Conservation (phyloP, 1,140 invertebrate species). For the Calephelis virginiensis region DNA sequence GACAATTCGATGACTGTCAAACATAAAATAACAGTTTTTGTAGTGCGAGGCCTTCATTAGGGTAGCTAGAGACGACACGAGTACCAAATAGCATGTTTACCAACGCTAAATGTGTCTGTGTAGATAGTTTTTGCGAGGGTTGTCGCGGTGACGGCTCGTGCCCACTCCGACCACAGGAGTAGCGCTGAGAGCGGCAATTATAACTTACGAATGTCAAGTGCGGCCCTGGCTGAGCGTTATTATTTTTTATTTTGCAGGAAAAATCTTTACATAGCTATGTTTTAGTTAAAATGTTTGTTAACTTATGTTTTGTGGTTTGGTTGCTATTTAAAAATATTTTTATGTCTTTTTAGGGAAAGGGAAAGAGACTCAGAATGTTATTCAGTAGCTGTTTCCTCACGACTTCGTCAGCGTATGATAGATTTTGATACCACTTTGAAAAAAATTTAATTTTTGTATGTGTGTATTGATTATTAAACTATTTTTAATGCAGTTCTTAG, state of each 20-base stretch:
- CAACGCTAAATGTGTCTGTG: slow-evolving; percentile 42
- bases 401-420: too few relatives aligned
- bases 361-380: too few relatives aligned
- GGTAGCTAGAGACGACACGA: slow-evolving; percentile 37
- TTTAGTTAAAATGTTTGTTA: slow-evolving; percentile 12
- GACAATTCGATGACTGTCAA: slow-evolving; percentile 24
- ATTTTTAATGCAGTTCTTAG: too few relatives aligned
- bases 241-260: slow-evolving; percentile 62
- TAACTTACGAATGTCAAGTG: slow-evolving; percentile 74
- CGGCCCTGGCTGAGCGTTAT: slow-evolving; percentile 52
- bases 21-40: slow-evolving; percentile 27
- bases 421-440: too few relatives aligned
- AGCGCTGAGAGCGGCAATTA: slow-evolving; percentile 68
- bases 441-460: too few relatives aligned
- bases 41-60: slow-evolving; percentile 47
- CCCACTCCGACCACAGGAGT: slow-evolving; percentile 48
- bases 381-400: too few relatives aligned
- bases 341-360: too few relatives aligned
- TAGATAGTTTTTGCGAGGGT: slow-evolving; percentile 49
- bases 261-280: slow-evolving; percentile 31
- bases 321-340: too few relatives aligned
- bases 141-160: slow-evolving; percentile 41
- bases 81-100: slow-evolving; percentile 42
- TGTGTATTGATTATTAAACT: too few relatives aligned
- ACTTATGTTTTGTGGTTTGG: not conserved